Evolutionary conservation across 2,888 invertebrate species (phyloP).

Genomic region (Nemoura dubitans): DNA sequence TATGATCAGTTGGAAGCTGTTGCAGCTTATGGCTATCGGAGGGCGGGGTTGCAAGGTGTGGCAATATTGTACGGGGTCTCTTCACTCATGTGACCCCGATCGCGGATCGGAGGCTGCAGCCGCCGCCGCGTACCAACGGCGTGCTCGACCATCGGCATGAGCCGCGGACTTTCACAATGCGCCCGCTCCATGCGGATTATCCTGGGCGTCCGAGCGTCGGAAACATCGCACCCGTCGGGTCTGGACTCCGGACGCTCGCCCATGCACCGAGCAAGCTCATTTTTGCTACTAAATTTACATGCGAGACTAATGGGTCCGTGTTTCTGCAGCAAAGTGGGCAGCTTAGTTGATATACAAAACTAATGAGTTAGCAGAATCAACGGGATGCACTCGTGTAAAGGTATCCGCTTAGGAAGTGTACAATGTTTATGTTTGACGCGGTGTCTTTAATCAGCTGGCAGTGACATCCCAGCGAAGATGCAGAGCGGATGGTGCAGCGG

Average conservation of each 20-base stretch:
- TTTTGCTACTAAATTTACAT: no score
- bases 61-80: conserved; percentile 33
- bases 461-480: no score
- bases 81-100: conserved; percentile 29
- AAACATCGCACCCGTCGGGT: not conserved
- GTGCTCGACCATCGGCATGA: not conserved
- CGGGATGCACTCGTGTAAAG: no score
- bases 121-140: not conserved
- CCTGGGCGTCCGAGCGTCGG: not conserved
- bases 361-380: no score
- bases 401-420: no score
- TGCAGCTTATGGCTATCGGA: conserved; percentile 15
- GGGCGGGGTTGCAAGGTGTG: conserved; percentile 38
- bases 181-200: not conserved
- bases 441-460: no score
- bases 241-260: not conserved
- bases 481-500: no score
- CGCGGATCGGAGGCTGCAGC: not conserved
- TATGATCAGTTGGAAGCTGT: conserved; percentile 12
- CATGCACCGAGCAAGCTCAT: not conserved
- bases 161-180: conserved; percentile 7
- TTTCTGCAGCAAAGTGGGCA: no score
- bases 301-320: no score
- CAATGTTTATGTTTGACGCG: no score
- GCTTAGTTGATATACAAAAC: no score